These are phyloP conservation scores for Drosophila mayaguana DNA, from an alignment of 2,888 invertebrate species.

Conservation along the genomic window DNA sequence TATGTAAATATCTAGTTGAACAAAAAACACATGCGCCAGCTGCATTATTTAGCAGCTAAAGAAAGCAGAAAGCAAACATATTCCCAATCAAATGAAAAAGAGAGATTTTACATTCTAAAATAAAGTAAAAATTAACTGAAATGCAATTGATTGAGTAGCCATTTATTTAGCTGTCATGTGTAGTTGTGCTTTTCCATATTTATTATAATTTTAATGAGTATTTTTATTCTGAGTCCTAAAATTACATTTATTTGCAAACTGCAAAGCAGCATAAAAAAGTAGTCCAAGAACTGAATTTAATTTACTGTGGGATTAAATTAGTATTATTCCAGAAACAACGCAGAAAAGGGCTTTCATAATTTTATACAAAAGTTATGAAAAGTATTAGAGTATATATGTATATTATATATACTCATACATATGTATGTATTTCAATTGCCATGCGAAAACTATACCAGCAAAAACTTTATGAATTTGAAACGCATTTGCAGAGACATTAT, in stretches of 20 bases:
- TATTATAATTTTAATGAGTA: too few species aligned
- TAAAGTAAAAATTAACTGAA: neutral
- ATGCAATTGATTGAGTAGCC: neutral
- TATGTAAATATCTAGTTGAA: neutral
- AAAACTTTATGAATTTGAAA: conserved; percentile 18
- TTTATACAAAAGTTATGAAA: neutral
- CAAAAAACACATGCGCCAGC: neutral
- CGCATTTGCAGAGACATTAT: conserved; percentile 25
- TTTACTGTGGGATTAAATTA: neutral
- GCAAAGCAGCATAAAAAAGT: neutral
- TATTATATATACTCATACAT: neutral
- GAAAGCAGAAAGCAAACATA: neutral
- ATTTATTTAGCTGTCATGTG: too few species aligned
- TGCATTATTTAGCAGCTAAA: neutral
- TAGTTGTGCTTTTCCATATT: neutral
- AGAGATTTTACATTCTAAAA: neutral
- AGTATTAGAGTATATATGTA: neutral
- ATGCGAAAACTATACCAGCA: neutral
- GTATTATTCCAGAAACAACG: neutral
- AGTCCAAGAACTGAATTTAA: neutral
- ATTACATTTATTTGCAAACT: neutral
- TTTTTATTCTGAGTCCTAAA: too few species aligned
- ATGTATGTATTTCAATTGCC: neutral
- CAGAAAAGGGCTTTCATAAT: neutral
- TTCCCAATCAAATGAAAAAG: neutral